Base-by-base conservation (phyloP, 2,888 invertebrate genomes). In the Eupsilia transversa region DNA sequence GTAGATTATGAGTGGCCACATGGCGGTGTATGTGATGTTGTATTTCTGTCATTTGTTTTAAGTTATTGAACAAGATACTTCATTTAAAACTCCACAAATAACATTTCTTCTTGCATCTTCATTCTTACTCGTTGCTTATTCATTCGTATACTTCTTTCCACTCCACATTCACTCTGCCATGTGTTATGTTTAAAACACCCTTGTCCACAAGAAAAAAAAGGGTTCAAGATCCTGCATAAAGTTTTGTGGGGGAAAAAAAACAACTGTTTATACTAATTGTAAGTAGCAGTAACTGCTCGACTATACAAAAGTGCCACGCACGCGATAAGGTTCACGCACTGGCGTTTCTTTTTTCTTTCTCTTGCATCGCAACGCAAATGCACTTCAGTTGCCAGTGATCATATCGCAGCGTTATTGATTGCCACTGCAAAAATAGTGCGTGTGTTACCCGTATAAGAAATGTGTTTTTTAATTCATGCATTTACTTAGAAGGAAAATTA, bases 311-410 rank as follows among this genome's bases (percentile, higher is more conserved):
- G 54, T 71, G 65, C 57, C 86, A 76, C 74, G 64, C 71, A 72
- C 46, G 77, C 87, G 86, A 86, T 82, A 85, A 67, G 43, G 12
- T 72, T 78, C 86, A 87, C 86, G 83, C 79, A 83, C 67, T 54
- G 49, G 17, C 64, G 67, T 79, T 71, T 60, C 46, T 71, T 46
- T 68, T 76, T 70, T 64, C n/a, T 59, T 72, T 63, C 63, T 77
- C 49, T 46, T 74, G 60, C 63, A 77, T 57, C 59, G 59, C 84
- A 33, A 83, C 68, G 56, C 69, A 80, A 84, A 76, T 86, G 86
- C 80, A 77, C 72, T 74, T 74, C 76, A 77, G 68, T 82, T 49
- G 72, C 69, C 46, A 66, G 63, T 73, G 86, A 87, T 85, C 66
- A 70, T 73, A 86, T 83, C 83, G 67, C 64, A 59, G 38, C 41